phyloP scores from a whole-genome alignment of 30 jellyfish, hydroid and myxozoan genomes.

The Rhopilema esculentum region DNA sequence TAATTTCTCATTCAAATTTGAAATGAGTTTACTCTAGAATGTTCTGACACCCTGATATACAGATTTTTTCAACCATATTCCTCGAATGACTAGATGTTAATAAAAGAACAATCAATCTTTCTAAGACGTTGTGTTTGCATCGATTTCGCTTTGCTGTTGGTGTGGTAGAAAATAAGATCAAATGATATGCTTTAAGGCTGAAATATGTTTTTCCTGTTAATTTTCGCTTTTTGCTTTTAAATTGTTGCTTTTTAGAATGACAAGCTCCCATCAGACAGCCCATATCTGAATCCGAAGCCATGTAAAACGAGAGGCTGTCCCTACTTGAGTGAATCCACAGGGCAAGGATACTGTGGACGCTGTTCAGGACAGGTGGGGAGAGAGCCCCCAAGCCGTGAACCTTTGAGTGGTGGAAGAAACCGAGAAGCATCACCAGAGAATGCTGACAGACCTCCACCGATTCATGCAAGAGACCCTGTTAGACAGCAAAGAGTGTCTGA shows the following conservation, averaged over 20 bases:
- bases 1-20: no score
- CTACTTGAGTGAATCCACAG: constrained; percentile 23
- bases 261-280: constrained; percentile 47
- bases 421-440: neutral
- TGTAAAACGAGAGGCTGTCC: constrained; percentile 87
- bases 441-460: neutral
- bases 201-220: neutral
- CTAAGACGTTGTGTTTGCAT: no score
- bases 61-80: no score
- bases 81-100: no score
- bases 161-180: no score
- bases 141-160: no score
- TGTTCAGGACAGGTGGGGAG: constrained; percentile 14
- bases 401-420: neutral
- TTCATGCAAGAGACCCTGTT: constrained; percentile 22
- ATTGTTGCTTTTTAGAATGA: neutral
- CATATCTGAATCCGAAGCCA: constrained; percentile 50
- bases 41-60: no score
- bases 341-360: constrained; percentile 40
- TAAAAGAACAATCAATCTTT: no score
- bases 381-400: neutral
- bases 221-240: neutral
- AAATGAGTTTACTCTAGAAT: no score
- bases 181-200: neutral
- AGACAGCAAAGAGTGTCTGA: neutral